Evolutionary conservation across 2,797 vertebrate species (phyloP), one percentile per base, ranked within the genome.

Genomic region (Sebastes paucispinis): DNA sequence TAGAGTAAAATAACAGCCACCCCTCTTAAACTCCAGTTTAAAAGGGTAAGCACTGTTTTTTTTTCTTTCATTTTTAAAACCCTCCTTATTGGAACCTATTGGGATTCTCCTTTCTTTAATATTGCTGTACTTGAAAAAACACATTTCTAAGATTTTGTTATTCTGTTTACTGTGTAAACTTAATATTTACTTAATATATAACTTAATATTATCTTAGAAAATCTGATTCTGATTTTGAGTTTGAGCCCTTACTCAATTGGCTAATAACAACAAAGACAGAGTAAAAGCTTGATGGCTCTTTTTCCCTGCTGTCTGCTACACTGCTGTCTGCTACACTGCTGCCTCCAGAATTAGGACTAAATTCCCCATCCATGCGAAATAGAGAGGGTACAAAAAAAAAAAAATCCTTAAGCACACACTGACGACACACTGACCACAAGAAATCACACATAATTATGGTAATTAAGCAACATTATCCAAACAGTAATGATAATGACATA

Each of bases 371-470:
- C 14, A 66, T 36, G 25, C 6, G 6, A 32, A 32, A 60, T 3
- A 76, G 24, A 59, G 43, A 16, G n/a, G 22, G 12, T 20, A 64
- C 31, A 62, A n/a, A n/a, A n/a, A 32, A 36, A 67, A 66, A 63
- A 62, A 58, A 52, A 32, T 34, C 18, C 14, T 59, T 77, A 68
- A 47, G 27, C 47, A 64, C 60, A 87, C 16, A 66, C 64, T 76
- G 81, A 84, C 82, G 60, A 87, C 64, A 85, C 82, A 75, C 65
- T 93, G 91, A 91, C 92, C 91, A 91, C 81, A 88, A 85, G 75
- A 90, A 87, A 93, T 90, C 66, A 86, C 81, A 84, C 81, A 87
- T 91, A 93, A 95, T 92, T 92, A 91, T 75, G 13, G 69, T 86
- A 86, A 94, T 94, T 90, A 90, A 67, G 73, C 73, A 88, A 87